phyloP scores from a whole-genome alignment of 2,797 vertebrate genomes.

The Gymnocypris eckloni region DNA sequence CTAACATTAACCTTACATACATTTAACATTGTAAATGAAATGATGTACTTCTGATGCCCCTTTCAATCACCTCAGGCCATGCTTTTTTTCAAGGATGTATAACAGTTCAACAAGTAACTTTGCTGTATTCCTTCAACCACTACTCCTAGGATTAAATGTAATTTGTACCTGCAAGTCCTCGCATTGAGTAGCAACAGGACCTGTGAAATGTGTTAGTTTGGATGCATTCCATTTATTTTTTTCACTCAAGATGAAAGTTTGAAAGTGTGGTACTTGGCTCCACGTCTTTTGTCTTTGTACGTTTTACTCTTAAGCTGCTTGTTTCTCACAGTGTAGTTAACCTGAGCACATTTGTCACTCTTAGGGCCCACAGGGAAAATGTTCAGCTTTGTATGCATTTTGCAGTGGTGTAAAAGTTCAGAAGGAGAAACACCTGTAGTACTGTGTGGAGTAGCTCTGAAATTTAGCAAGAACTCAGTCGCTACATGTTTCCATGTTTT shows the following conservation, averaged over 20 bases:
- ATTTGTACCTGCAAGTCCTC: neutral
- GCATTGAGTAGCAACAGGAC: neutral
- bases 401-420: neutral
- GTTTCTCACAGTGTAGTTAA: neutral
- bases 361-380: neutral
- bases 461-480: neutral
- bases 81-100: no score
- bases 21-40: no score
- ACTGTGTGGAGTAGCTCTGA: neutral
- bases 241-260: neutral
- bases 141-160: neutral
- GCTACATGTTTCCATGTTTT: neutral
- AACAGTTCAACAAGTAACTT: neutral
- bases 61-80: no score
- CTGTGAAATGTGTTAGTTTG: neutral
- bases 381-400: neutral
- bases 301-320: neutral
- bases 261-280: no score
- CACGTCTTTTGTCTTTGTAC: no score
- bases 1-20: no score
- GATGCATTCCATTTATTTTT: neutral
- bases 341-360: neutral
- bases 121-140: neutral
- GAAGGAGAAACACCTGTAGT: neutral
- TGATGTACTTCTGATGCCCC: no score